A percentile compares a stretch with the other conserved stretches of the same genome.
Evolutionary conservation across 2,113 vertebrate species (phyloP).

Genomic region (Perca schrenkii): DNA sequence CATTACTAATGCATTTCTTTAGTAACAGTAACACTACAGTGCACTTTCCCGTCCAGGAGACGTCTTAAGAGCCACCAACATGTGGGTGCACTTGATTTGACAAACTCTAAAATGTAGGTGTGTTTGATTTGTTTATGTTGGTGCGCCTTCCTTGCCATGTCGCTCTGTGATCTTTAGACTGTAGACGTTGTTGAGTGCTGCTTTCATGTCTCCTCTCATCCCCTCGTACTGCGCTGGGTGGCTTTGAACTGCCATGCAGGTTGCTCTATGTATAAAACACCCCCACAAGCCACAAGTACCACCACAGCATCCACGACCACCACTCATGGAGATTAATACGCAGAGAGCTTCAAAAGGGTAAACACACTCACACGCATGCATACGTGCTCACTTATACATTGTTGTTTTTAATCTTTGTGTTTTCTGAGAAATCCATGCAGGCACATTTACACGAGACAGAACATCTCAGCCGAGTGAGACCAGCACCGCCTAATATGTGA

Average conservation of each 20-base stretch:
- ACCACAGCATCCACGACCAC: conserved; percentile 27
- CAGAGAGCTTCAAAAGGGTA: conserved; percentile 59
- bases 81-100: conserved; percentile 70
- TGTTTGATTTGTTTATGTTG: conserved; percentile 79
- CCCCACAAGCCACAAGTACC: conserved; percentile 59
- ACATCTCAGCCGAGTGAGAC: neutral
- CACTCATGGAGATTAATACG: conserved; percentile 55
- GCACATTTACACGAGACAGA: conserved; percentile 7
- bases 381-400: conserved; percentile 18
- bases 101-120: conserved; percentile 62
- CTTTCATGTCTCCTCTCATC: conserved; percentile 81
- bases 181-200: conserved; percentile 64
- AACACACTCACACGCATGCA: conserved; percentile 17
- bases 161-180: conserved; percentile 74
- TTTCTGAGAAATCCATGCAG: conserved; percentile 38
- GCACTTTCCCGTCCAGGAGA: conserved; percentile 14
- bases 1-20: neutral
- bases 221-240: conserved; percentile 38
- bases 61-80: conserved; percentile 49
- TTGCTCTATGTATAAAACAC: conserved; percentile 56
- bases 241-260: conserved; percentile 84
- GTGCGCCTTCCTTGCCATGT: conserved; percentile 37
- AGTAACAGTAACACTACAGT: neutral
- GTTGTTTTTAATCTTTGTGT: conserved; percentile 47
- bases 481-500: neutral